Conservation (phyloP, 2,888 invertebrate species). For the Crioceris asparagi region DNA sequence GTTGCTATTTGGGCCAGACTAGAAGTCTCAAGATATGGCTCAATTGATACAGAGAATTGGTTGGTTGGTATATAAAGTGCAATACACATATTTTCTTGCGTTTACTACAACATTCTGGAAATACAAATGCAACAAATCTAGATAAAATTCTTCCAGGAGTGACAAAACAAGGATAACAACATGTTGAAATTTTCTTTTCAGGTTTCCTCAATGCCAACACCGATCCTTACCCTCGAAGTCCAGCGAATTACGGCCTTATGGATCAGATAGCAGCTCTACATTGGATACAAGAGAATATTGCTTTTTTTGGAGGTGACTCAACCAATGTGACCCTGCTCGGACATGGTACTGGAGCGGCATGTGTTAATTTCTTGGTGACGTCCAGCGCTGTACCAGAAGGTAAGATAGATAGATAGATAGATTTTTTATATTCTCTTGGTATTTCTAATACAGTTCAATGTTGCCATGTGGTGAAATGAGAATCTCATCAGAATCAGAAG, state of each 20-base stretch:
- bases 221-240: slow-evolving; percentile 73
- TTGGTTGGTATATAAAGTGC: not conserved
- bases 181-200: slow-evolving; percentile 34
- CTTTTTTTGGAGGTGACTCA: slow-evolving; percentile 88
- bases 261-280: slow-evolving; percentile 93
- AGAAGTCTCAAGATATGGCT: too few relatives aligned
- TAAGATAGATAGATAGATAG: slow-evolving; percentile 40
- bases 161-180: not conserved
- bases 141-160: not conserved
- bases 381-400: slow-evolving; percentile 90
- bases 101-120: not conserved
- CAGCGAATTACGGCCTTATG: slow-evolving; percentile 96
- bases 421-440: too few relatives aligned
- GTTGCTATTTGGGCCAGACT: too few relatives aligned
- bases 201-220: slow-evolving; percentile 84
- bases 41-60: too few relatives aligned
- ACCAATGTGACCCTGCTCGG: slow-evolving; percentile 89
- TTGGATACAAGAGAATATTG: slow-evolving; percentile 94
- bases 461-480: too few relatives aligned
- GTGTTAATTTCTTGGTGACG: slow-evolving; percentile 89
- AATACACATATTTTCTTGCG: not conserved
- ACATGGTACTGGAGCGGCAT: slow-evolving; percentile 92
- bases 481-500: too few relatives aligned
- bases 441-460: too few relatives aligned
- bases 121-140: not conserved